Evolutionary conservation across 35 echinoderm and acorn worm genomes (phyloP).

Genomic region (Acanthaster planci): DNA sequence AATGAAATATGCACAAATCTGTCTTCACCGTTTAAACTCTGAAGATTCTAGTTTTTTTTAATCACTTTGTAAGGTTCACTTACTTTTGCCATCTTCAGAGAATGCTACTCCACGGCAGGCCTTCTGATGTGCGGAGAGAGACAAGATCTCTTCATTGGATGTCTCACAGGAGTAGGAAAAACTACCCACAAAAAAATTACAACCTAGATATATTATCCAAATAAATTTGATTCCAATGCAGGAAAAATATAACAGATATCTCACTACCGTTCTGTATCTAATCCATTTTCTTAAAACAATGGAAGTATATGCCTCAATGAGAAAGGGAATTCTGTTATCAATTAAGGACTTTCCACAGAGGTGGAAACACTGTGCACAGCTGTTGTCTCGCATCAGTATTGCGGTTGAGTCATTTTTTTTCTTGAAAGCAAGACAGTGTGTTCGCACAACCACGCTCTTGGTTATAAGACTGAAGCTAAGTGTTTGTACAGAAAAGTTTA

Average conservation of each 20-base stretch:
- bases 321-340: too few species aligned
- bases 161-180: constrained; percentile 70
- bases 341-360: too few species aligned
- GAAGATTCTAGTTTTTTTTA: too few species aligned
- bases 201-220: not conserved
- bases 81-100: constrained; percentile 90
- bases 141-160: constrained; percentile 50
- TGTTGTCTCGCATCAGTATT: too few species aligned
- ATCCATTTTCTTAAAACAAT: not conserved
- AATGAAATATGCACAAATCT: too few species aligned
- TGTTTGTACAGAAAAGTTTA: too few species aligned
- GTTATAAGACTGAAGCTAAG: too few species aligned
- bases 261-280: not conserved
- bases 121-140: constrained; percentile 68
- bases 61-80: not conserved
- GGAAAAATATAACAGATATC: not conserved
- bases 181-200: constrained; percentile 15
- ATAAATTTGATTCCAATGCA: not conserved
- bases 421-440: too few species aligned
- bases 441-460: too few species aligned
- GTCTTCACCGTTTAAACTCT: too few species aligned
- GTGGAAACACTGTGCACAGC: too few species aligned
- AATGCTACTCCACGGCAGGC: constrained; percentile 71
- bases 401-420: too few species aligned
- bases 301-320: not conserved